Evolutionary conservation across 2,797 vertebrate species (phyloP), one percentile per base, ranked within the genome.

Genomic region (Syngnathus acus): DNA sequence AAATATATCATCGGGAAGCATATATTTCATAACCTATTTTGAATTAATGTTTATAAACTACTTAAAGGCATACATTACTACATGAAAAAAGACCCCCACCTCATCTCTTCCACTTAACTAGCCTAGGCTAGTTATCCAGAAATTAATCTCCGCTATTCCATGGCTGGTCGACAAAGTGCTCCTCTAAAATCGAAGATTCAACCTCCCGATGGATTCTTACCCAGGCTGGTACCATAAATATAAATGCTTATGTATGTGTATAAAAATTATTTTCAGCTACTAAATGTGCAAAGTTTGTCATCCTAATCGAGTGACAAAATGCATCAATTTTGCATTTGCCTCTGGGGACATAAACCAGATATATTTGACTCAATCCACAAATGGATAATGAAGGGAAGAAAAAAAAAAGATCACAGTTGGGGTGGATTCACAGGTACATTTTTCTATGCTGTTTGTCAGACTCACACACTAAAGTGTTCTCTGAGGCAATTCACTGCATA

Each of bases 241-340:
- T 32, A 55, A 55, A 32, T 26, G 23, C 14, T 13, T 26, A 26
- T 55, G 53, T 55, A 32, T 32, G 53, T 55, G 53, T 13, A 39
- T 19, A n/a, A 59, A 19, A 37, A 59, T 26, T 62, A 23, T 23
- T 43, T 43, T 45, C 19, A 5, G n/a, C 11, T 43, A 23, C 21
- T 62, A 43, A 26, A 23, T 45, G 60, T 14, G 40, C 40, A 43
- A 43, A 26, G 60, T n/a, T 14, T 62, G n/a, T 62, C 40, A 62
- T 43, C 60, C 21, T 62, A 62, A 62, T 16, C n/a, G 10, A 62
- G 60, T 16, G 60, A 43, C 40, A 43, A 62, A 62, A 5, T 61
- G 59, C 59, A 43, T 62, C 40, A 23, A 62, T 62, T 62, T 62
- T 62, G 40, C 60, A 23, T 43, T 21, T 45, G 40, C n/a, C 60